phyloP scores from a whole-genome alignment of 2,797 vertebrate genomes.

The Aselliscus stoliczkanus region DNA sequence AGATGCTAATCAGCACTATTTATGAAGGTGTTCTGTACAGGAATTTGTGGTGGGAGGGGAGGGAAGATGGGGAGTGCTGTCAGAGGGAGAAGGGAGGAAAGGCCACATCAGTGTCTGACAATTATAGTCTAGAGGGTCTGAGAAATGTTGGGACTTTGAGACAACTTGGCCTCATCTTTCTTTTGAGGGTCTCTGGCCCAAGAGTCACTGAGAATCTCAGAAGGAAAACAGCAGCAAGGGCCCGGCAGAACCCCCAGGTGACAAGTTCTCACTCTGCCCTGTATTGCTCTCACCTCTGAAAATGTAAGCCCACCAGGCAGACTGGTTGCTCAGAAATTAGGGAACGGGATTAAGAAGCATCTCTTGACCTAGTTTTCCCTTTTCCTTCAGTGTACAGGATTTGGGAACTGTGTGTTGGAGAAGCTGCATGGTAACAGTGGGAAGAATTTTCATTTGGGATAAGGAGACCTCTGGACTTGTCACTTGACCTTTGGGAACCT shows the following conservation, averaged over 20 bases:
- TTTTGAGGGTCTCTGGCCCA: neutral
- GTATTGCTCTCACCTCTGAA: neutral
- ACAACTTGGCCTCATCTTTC: neutral
- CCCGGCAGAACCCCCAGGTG: neutral
- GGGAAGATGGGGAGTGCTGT: neutral
- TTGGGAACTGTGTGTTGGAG: neutral
- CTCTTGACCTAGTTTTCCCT: neutral
- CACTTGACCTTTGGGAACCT: neutral
- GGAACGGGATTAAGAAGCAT: neutral
- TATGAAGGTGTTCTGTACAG: conserved; percentile 43
- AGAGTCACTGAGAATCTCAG: neutral
- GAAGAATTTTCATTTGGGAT: neutral
- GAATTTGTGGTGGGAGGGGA: conserved; percentile 16
- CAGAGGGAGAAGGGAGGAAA: neutral
- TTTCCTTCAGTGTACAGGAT: neutral
- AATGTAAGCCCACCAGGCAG: neutral
- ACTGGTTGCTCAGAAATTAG: neutral
- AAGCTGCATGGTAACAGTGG: neutral
- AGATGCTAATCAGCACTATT: conserved; percentile 58
- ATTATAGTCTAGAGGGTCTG: neutral
- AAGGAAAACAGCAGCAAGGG: neutral
- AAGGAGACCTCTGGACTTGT: neutral
- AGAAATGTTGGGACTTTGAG: neutral
- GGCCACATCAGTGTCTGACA: neutral
- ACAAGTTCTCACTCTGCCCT: neutral